These are phyloP conservation scores for Orchesella flavescens DNA, from an alignment of 2,888 invertebrate species.

Conservation along the genomic window DNA sequence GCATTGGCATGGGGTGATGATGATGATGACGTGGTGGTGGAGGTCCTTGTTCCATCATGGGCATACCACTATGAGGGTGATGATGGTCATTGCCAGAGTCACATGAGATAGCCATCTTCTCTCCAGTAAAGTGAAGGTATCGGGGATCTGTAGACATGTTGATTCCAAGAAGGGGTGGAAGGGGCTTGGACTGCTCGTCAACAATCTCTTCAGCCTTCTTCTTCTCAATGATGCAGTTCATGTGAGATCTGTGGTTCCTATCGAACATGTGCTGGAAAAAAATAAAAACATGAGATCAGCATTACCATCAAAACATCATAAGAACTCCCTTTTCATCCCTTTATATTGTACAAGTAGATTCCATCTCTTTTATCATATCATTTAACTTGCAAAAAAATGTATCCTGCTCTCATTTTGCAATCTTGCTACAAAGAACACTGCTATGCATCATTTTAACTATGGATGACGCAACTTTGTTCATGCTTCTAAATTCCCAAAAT, in stretches of 20 bases:
- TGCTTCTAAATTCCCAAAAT: too few relatives aligned
- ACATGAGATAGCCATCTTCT: constrained; percentile 90
- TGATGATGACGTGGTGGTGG: constrained; percentile 49
- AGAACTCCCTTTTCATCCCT: neutral
- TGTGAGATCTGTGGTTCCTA: constrained; percentile 80
- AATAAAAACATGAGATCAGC: constrained; percentile 45
- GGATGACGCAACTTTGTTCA: too few relatives aligned
- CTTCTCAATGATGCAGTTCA: constrained; percentile 93
- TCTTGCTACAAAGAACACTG: neutral
- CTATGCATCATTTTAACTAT: neutral
- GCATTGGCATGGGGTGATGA: constrained; percentile 52
- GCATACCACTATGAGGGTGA: constrained; percentile 72
- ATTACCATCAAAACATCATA: neutral
- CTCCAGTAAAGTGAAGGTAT: constrained; percentile 84
- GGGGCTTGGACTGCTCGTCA: constrained; percentile 82
- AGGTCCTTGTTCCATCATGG: constrained; percentile 27
- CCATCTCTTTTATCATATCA: neutral
- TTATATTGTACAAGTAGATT: neutral
- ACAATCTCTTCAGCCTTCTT: constrained; percentile 88
- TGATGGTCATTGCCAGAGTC: constrained; percentile 85
- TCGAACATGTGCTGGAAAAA: constrained; percentile 76
- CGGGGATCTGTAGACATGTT: constrained; percentile 83
- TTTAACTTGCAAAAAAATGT: neutral
- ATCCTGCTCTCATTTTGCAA: neutral
- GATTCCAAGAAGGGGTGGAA: constrained; percentile 80